These are phyloP conservation scores for Heliothis peltigera DNA, from an alignment of 2,888 invertebrate genomes.

Conservation along the genomic window DNA sequence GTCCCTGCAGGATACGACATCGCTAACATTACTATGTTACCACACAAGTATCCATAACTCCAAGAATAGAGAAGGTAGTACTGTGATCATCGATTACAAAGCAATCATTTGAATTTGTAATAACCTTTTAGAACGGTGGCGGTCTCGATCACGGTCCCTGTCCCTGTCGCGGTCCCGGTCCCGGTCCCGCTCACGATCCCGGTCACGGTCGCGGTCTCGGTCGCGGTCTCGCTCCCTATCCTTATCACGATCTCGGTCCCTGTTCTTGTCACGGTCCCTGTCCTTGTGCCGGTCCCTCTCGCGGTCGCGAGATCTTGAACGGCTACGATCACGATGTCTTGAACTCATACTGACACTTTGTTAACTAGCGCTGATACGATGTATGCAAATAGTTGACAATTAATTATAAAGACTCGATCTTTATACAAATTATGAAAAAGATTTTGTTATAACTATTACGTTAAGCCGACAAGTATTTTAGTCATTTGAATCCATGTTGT, in stretches of 20 bases:
- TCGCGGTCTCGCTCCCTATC: slow-evolving; percentile 67
- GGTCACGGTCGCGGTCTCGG: slow-evolving; percentile 71
- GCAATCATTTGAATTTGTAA: no score
- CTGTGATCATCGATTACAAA: no score
- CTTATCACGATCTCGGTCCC: slow-evolving; percentile 71
- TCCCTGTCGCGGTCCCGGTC: slow-evolving; percentile 80
- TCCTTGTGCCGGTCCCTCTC: slow-evolving; percentile 75
- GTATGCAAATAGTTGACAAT: no score
- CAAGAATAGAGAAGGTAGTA: no score
- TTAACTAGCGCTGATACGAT: background rate
- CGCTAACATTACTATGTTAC: background rate
- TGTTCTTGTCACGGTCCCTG: slow-evolving; percentile 75
- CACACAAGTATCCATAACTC: no score
- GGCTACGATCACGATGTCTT: slow-evolving; percentile 87
- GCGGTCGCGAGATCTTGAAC: slow-evolving; percentile 81
- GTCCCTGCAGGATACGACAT: slow-evolving; percentile 69
- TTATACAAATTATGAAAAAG: no score
- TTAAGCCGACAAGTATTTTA: background rate
- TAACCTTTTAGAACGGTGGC: slow-evolving; percentile 87
- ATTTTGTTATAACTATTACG: no score
- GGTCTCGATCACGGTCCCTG: slow-evolving; percentile 81
- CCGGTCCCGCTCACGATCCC: slow-evolving; percentile 78
- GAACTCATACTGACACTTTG: slow-evolving; percentile 83
- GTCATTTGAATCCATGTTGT: background rate
- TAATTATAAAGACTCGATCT: no score